Base-by-base conservation (phyloP, 2,797 vertebrate genomes). In the Glossophaga mutica region DNA sequence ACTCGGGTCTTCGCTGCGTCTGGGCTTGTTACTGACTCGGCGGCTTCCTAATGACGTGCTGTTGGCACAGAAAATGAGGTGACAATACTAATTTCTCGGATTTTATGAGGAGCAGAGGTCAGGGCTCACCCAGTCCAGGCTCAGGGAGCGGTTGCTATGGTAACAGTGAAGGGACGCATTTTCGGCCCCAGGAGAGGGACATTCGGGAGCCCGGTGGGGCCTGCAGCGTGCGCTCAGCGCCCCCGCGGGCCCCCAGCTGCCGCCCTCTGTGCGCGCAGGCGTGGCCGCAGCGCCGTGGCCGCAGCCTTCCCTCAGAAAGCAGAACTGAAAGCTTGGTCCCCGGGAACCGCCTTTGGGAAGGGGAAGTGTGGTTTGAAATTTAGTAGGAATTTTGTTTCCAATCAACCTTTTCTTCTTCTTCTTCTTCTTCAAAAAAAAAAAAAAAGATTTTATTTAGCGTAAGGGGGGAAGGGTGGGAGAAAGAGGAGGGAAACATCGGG, bases 301-400 rank as follows among this genome's bases (percentile, higher is more conserved):
- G 62, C 14, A 8, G 57, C 26, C 32, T 18, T n/a, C 32, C 32
- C 21, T 29, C 15, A 26, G 84, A 91, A 86, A 95, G 55, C 73
- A 52, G 94, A 95, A 94, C 71, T 82, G 39, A 79, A 85, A 57
- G 52, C 39, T 50, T n/a, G 82, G 90, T 76, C 46, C 79, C 10
- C 4, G 70, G 52, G 42, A 55, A 26, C 90, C 65, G 79, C 48
- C 46, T 57, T 55, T 82, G 77, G 77, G 94, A 95, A 95, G 48
- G 48, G 73, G 95, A 97, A 96, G 77, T 15, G 0, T 10, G 37
- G 71, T 78, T 87, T 87, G 71, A 81, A 42, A n/a, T 74, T 67
- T 55, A 76, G 37, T 82, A 84, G 78, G 71, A 94, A 91, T 79
- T 94, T 74, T 82, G 39, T 77, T 85, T 94, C 29, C 44, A 34